Base-by-base conservation (phyloP, 2,797 vertebrate species). In the Harpagifer antarcticus region DNA sequence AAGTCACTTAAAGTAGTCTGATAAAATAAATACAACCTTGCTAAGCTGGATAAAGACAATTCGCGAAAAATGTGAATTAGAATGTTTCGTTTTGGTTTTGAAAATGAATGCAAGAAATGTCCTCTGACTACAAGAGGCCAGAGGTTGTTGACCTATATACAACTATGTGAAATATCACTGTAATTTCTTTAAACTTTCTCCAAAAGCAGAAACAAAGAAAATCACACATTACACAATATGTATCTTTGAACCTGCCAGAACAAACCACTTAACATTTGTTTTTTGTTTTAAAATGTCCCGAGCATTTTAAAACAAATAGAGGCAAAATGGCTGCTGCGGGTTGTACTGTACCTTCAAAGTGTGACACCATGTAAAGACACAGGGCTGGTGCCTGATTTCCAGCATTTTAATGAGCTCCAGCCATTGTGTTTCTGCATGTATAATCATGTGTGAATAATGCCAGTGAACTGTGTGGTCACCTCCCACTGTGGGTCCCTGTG, bases 371-470 rank as follows among this genome's bases (percentile, higher is more conserved):
- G 81, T 87, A 81, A 85, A 60, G 66, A 79, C 58, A 20, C 0
- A 5, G 56, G 37, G 52, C 42, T 44, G 45, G n/a, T 37, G 74
- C 56, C 50, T 37, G 56, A 60, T 81, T 85, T 55, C 27, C 57
- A 60, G 74, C 70, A 63, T 62, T 63, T 40, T 69, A 74, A 89
- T 83, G 68, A 79, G 81, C 74, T 63, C 15, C 59, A 27, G 66
- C 60, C 78, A 81, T 88, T 86, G 67, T 88, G 63, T 78, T 78
- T 62, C 68, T 82, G 86, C 83, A 84, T 86, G 71, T 71, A 78
- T 88, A 85, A 89, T 88, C 31, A 68, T 72, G 76, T 70, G 77
- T 70, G 69, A 84, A 86, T 83, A 89, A 90, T 86, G 81, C 61
- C 23, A 31, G 53, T 82, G 86, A 91, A 89, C 88, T 68, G 59